These are phyloP conservation scores for Dreissena polymorpha DNA, from an alignment of 1,140 invertebrate species.

Conservation along the genomic window DNA sequence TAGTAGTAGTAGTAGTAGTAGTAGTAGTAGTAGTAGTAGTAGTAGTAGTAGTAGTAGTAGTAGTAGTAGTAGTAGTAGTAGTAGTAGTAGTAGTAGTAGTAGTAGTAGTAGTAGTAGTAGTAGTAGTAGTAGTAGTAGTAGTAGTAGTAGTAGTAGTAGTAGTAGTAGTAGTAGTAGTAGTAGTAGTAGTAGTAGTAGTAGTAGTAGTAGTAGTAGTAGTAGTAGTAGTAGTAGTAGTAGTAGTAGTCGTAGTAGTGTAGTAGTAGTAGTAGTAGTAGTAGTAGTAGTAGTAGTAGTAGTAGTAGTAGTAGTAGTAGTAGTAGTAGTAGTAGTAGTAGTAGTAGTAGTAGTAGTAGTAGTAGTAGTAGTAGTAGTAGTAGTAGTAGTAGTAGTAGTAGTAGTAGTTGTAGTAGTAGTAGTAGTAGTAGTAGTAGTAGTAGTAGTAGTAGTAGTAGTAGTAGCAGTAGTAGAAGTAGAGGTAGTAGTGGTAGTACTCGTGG, in stretches of 20 bases:
- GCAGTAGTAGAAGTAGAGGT: no score
- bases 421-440: slow-evolving; percentile 44
- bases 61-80: no score
- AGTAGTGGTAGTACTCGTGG: no score
- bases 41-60: no score
- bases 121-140: slow-evolving; percentile 53
- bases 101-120: slow-evolving; percentile 52
- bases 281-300: slow-evolving; percentile 53
- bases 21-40: no score
- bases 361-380: slow-evolving; percentile 48
- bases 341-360: slow-evolving; percentile 56
- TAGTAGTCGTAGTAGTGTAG: no score
- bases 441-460: slow-evolving; percentile 47
- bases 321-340: slow-evolving; percentile 56
- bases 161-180: no score
- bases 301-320: slow-evolving; percentile 54
- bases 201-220: no score
- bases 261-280: slow-evolving; percentile 55
- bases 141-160: slow-evolving; percentile 36
- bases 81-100: slow-evolving; percentile 53
- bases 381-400: slow-evolving; percentile 56
- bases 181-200: no score
- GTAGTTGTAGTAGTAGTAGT: slow-evolving; percentile 55
- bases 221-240: no score
- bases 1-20: no score